Percentiles rank a stretch among this genome's conserved stretches.
Conservation (phyloP, 2,888 invertebrate genomes). For the Lissonota sp. region DNA sequence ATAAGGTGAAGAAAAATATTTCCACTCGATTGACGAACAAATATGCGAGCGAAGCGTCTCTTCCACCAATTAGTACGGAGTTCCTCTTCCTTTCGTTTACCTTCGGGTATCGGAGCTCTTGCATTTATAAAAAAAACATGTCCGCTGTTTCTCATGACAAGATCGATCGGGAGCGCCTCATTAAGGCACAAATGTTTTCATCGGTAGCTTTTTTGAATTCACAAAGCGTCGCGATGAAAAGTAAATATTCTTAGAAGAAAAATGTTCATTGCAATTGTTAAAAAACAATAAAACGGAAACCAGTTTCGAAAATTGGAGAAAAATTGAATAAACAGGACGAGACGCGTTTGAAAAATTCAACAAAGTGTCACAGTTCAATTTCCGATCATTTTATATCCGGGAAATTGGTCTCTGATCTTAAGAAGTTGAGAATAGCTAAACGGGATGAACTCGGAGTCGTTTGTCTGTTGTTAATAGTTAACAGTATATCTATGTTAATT, state of each 20-base stretch:
- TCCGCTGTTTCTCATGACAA: background rate
- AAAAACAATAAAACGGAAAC: background rate
- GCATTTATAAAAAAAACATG: slow-evolving; percentile 20
- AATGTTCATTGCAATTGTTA: background rate
- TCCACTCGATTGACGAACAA: slow-evolving; percentile 9
- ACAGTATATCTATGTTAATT: too few species aligned
- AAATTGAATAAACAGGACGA: background rate
- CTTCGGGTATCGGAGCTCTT: background rate
- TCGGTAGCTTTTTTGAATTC: slow-evolving; percentile 4
- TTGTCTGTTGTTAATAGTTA: too few species aligned
- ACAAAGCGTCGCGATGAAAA: background rate
- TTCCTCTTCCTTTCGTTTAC: slow-evolving; percentile 12
- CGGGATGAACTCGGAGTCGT: too few species aligned
- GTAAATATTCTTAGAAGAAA: background rate
- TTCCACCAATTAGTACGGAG: slow-evolving; percentile 21
- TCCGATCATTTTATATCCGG: too few species aligned
- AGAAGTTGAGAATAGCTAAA: too few species aligned
- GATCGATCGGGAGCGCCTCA: slow-evolving; percentile 32
- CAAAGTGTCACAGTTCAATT: too few species aligned
- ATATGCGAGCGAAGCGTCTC: slow-evolving; percentile 7
- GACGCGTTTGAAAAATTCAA: too few species aligned
- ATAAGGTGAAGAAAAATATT: background rate
- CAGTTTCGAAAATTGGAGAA: background rate
- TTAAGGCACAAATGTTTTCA: slow-evolving; percentile 33
- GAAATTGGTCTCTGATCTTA: too few species aligned